Percentiles rank a stretch among this genome's conserved stretches.
These are phyloP conservation scores for Mus minutoides DNA, from an alignment of 2,797 vertebrate genomes.

Conservation along the genomic window DNA sequence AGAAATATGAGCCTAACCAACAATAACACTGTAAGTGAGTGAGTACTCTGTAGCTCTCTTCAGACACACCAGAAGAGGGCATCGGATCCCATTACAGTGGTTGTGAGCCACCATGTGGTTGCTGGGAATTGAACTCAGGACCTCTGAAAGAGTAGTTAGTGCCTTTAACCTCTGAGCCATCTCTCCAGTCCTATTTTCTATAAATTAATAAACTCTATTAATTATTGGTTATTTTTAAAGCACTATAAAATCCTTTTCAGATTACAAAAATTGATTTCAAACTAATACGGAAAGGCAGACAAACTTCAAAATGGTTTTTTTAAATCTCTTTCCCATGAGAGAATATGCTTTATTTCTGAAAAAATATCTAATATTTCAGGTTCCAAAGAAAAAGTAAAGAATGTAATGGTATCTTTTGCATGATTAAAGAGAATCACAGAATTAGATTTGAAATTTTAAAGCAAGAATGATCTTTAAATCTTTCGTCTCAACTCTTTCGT, in stretches of 20 bases:
- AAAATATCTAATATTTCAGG: slow-evolving; percentile 1
- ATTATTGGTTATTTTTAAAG: slow-evolving; percentile 24
- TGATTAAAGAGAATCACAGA: neutral
- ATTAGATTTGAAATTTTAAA: slow-evolving; percentile 12
- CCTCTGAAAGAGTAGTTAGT: too few relatives aligned
- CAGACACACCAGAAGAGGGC: too few relatives aligned
- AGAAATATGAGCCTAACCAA: slow-evolving; percentile 43
- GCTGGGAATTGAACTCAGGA: too few relatives aligned
- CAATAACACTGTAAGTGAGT: slow-evolving; percentile 24
- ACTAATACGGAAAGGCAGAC: neutral
- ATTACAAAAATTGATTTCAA: slow-evolving; percentile 23
- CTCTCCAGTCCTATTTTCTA: neutral
- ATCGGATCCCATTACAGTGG: too few relatives aligned
- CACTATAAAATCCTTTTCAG: neutral
- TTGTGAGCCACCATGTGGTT: too few relatives aligned
- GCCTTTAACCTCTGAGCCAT: too few relatives aligned
- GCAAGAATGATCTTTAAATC: slow-evolving; percentile 19
- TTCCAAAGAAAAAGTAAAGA: slow-evolving; percentile 32
- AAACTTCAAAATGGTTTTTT: slow-evolving; percentile 11
- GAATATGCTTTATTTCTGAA: neutral
- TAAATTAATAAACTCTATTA: neutral
- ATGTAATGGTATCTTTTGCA: neutral
- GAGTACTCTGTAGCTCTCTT: too few relatives aligned
- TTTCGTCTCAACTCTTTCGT: neutral
- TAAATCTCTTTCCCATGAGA: slow-evolving; percentile 12